phyloP scores from a whole-genome alignment of 2,797 vertebrate species.

The Alectoris magna region DNA sequence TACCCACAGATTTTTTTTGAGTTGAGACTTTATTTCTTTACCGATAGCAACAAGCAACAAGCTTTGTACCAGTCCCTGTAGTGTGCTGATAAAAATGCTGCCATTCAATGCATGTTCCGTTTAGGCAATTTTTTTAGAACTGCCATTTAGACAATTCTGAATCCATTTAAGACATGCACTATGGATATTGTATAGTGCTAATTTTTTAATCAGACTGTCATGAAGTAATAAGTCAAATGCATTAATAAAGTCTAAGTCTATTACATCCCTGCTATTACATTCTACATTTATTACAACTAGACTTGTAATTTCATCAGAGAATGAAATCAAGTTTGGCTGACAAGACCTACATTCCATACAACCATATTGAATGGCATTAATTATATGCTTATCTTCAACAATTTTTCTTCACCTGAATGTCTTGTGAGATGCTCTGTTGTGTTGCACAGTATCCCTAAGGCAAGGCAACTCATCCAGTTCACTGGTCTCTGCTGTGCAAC shows the following conservation, averaged over 20 bases:
- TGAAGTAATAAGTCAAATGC: constrained; percentile 44
- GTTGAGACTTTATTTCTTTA: neutral
- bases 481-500: neutral
- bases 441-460: neutral
- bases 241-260: constrained; percentile 45
- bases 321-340: constrained; percentile 33
- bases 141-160: constrained; percentile 46
- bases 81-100: constrained; percentile 51
- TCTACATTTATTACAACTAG: constrained; percentile 51
- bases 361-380: neutral
- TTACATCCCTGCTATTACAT: constrained; percentile 52
- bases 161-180: constrained; percentile 52
- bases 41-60: neutral
- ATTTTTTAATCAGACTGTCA: constrained; percentile 69
- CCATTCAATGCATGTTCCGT: constrained; percentile 10
- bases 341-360: constrained; percentile 6
- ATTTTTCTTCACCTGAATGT: neutral
- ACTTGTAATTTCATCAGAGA: constrained; percentile 58
- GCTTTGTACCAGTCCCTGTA: constrained; percentile 1
- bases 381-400: neutral
- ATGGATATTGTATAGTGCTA: constrained; percentile 44
- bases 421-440: neutral
- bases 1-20: neutral
- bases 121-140: neutral
- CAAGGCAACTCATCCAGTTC: neutral